A percentile compares a stretch with the other conserved stretches of the same genome.
Evolutionary conservation across 2,113 vertebrate species (phyloP).

Genomic region (Mus musculus): DNA sequence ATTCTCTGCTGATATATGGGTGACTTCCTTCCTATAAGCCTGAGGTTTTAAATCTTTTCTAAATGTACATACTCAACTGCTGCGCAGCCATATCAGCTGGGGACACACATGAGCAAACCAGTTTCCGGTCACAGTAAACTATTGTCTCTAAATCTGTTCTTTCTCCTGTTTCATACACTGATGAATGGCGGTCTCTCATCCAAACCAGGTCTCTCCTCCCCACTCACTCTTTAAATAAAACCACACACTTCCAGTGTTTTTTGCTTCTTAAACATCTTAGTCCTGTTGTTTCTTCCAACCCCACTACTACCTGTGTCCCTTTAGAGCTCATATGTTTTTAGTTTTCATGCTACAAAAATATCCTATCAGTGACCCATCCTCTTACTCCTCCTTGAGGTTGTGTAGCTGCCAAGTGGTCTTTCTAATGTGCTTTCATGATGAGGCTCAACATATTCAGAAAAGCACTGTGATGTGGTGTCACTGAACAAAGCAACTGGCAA

Average conservation of each 20-base stretch:
- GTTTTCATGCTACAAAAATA: conserved; percentile 34
- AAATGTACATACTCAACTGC: background rate
- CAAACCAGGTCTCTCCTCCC: background rate
- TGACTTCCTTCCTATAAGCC: background rate
- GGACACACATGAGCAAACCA: background rate
- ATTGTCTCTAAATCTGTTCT: background rate
- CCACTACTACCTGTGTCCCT: background rate
- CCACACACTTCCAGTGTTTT: background rate
- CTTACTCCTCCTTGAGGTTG: background rate
- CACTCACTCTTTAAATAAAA: background rate
- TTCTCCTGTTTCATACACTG: background rate
- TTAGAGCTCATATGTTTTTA: conserved; percentile 38
- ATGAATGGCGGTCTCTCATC: background rate
- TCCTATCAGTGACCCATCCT: background rate
- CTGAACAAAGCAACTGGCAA: background rate
- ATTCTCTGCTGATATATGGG: background rate
- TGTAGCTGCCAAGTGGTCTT: conserved; percentile 19
- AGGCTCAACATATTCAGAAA: conserved; percentile 43
- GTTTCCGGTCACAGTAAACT: background rate
- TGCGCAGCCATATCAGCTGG: background rate
- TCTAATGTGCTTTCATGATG: conserved; percentile 33
- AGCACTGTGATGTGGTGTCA: background rate
- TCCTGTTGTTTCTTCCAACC: background rate
- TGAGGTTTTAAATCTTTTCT: background rate
- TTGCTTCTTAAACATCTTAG: background rate